Evolutionary conservation across 1,140 invertebrate species (phyloP), one percentile per base, ranked within the genome.

Genomic region (Nasonia longicornis): DNA sequence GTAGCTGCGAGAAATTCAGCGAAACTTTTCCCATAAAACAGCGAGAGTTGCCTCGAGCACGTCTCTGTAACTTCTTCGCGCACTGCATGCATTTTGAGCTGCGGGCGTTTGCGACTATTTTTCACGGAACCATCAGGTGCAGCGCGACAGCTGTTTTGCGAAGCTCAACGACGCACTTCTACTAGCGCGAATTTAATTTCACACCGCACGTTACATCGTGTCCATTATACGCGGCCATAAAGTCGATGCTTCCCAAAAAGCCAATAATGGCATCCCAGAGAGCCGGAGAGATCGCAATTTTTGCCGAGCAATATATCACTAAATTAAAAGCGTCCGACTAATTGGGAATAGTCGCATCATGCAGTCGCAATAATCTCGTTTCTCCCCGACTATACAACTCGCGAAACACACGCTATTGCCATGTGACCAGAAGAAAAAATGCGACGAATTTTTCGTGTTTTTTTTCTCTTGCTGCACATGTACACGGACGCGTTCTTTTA

Each of bases 1-100:
- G 7, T 10, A 38, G 38, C 38, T 63, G 58, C 58, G 11, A 16
- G 0, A n/a, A 63, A 75, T 64, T 75, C 31, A 75, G 2, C 26
- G 20, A 75, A 75, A 75, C 52, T 64, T 75, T 75, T 75, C 73
- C 20, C 52, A 35, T 75, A 75, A 75, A 75, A 75, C 52, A 38
- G 58, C 31, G 11, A 3, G 11, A 63, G 26, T 64, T 63, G 63
- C 16, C 38, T 8, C 38, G 4, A 42, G 38, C 12, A 52, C 16
- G 16, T 52, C 16, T 14, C 14, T 52, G 12, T 52, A 8, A 16
- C 4, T 20, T 20, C 16, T 52, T 16, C 48, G 48, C 48, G 48
- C 48, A 14, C 2, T 52, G 2, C 4, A 52, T 52, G 48, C 11
- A 52, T 52, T 52, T 4, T 16, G 3, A 20, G 48, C 1, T 52